Conservation (phyloP, 2,888 invertebrate species). For the Lepetodrilus schrolli region DNA sequence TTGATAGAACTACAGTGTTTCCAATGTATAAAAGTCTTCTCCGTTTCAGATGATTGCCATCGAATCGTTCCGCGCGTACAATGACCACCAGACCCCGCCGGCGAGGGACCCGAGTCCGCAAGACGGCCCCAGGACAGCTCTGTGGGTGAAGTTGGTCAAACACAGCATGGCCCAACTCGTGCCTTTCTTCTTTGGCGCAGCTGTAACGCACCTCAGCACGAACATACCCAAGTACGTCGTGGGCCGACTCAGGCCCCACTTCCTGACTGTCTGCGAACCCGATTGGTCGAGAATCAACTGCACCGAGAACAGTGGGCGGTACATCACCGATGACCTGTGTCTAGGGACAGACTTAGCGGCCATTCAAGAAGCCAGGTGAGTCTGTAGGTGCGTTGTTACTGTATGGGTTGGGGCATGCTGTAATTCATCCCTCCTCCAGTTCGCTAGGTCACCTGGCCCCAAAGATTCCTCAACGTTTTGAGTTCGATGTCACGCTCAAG, state of each 20-base stretch:
- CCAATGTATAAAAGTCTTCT: too few relatives aligned
- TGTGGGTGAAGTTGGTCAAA: not conserved
- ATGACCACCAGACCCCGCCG: too few relatives aligned
- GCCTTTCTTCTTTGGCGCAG: constrained; percentile 88
- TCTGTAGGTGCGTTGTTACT: too few relatives aligned
- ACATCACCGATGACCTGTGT: constrained; percentile 60
- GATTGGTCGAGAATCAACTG: constrained; percentile 52
- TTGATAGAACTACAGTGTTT: too few relatives aligned
- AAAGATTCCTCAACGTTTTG: too few relatives aligned
- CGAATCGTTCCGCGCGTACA: not conserved
- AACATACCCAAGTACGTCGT: constrained; percentile 95
- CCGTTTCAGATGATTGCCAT: constrained; percentile 17
- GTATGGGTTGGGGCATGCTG: too few relatives aligned
- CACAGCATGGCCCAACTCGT: constrained; percentile 13
- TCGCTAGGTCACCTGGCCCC: too few relatives aligned
- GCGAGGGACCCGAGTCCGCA: too few relatives aligned
- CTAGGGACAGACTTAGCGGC: constrained; percentile 43
- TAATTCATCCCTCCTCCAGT: too few relatives aligned
- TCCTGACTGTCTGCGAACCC: constrained; percentile 90
- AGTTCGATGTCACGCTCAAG: too few relatives aligned
- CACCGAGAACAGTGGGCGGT: constrained; percentile 39
- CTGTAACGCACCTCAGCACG: constrained; percentile 88
- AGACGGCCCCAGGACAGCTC: not conserved
- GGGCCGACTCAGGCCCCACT: constrained; percentile 95
- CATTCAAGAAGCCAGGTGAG: constrained; percentile 64